Evolutionary conservation across 2,797 vertebrate genomes (phyloP).

Genomic region (Vireo griseus): DNA sequence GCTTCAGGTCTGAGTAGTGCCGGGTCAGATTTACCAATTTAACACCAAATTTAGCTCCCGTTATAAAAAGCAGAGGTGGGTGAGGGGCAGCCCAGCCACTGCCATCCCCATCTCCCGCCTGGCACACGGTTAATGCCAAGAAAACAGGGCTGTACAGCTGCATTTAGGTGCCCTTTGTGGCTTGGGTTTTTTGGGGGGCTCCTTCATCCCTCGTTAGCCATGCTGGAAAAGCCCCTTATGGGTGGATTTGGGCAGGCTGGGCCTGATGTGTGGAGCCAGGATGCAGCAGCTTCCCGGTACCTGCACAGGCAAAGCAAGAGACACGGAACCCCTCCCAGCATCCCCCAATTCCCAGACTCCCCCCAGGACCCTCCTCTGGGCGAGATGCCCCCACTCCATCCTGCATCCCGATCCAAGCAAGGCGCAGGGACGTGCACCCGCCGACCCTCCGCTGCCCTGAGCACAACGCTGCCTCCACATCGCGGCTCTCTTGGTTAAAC

Average conservation of each 20-base stretch:
- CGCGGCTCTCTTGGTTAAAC: neutral
- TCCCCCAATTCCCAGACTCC: neutral
- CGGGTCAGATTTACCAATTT: neutral
- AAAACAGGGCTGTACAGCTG: neutral
- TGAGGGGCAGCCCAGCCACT: neutral
- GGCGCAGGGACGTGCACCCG: neutral
- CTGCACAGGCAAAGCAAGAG: neutral
- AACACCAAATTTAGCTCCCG: neutral
- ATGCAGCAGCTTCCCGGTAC: neutral
- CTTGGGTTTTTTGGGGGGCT: neutral
- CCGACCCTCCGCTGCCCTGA: constrained; percentile 76
- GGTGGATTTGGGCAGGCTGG: neutral
- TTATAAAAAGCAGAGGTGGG: accelerated
- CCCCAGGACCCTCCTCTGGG: neutral
- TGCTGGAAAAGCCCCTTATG: accelerated
- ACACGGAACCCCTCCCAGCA: neutral
- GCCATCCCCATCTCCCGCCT: neutral
- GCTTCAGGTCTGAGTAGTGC: neutral
- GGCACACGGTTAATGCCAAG: accelerated
- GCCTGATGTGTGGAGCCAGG: constrained; percentile 40
- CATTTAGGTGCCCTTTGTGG: neutral
- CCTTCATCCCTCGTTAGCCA: accelerated
- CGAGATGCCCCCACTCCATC: accelerated
- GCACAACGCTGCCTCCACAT: constrained; percentile 74
- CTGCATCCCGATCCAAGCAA: accelerated